Evolutionary conservation across 2,113 vertebrate species (phyloP).

Genomic region (Telmatochromis sp.): DNA sequence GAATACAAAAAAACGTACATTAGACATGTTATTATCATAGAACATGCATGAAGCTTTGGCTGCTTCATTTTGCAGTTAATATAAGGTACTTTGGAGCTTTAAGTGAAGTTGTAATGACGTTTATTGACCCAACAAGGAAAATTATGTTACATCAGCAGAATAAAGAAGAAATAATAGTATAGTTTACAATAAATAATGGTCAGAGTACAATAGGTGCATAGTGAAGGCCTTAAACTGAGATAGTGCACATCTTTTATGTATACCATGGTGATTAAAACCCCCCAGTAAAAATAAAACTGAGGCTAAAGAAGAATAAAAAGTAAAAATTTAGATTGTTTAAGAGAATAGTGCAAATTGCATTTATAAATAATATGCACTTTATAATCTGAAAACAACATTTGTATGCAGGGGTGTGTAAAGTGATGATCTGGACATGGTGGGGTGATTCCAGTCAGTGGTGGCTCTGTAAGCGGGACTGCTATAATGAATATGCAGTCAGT

Average conservation of each 20-base stretch:
- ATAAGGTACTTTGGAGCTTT: neutral
- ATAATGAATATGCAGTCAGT: neutral
- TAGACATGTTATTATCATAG: neutral
- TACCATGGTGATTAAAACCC: fast-evolving
- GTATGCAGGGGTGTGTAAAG: neutral
- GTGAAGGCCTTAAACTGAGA: neutral
- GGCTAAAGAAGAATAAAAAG: neutral
- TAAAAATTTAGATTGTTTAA: neutral
- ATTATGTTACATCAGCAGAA: neutral
- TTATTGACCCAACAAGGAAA: neutral
- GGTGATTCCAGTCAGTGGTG: neutral
- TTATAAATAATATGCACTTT: neutral
- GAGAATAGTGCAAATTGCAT: neutral
- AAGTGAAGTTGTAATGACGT: neutral
- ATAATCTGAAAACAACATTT: neutral
- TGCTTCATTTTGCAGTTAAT: neutral
- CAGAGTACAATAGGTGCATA: neutral
- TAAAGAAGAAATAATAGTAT: neutral
- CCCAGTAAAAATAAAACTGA: neutral
- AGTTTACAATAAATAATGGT: neutral
- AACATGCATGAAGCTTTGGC: neutral
- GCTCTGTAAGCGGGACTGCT: neutral
- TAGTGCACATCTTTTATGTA: neutral
- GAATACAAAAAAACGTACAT: neutral
- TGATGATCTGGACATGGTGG: neutral